A percentile compares a stretch with the other conserved stretches of the same genome.
These are phyloP conservation scores for Drosophila quinaria DNA, from an alignment of 2,888 invertebrate species.

Conservation along the genomic window DNA sequence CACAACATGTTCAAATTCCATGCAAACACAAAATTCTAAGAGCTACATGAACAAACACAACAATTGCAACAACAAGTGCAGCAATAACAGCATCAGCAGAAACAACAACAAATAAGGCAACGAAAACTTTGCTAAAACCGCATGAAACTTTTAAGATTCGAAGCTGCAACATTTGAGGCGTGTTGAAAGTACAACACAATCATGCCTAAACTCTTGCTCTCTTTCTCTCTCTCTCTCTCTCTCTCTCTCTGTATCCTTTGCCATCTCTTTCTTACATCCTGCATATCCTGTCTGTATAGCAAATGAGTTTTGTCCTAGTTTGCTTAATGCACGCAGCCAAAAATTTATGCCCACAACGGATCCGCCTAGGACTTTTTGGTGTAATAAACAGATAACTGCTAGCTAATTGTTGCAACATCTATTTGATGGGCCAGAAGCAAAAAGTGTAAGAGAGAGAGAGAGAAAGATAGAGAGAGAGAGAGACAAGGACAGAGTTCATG, in stretches of 20 bases:
- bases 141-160: conserved; percentile 75
- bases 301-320: conserved; percentile 77
- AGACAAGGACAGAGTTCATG: background rate
- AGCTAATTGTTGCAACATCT: conserved; percentile 72
- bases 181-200: conserved; percentile 59
- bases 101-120: conserved; percentile 50
- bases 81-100: conserved; percentile 24
- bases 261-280: conserved; percentile 37
- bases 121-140: conserved; percentile 66
- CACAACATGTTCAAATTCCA: conserved; percentile 42
- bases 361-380: conserved; percentile 62
- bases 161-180: conserved; percentile 75
- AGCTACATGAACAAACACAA: conserved; percentile 55
- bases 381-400: conserved; percentile 81
- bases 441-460: background rate
- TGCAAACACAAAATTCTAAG: conserved; percentile 49
- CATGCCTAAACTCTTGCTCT: conserved; percentile 1
- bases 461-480: background rate
- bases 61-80: conserved; percentile 10
- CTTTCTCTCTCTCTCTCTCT: background rate
- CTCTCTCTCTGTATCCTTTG: background rate
- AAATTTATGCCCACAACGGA: conserved; percentile 60
- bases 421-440: conserved; percentile 3
- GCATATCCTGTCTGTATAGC: conserved; percentile 73
- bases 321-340: conserved; percentile 71